phyloP scores from a whole-genome alignment of 2,797 vertebrate genomes.

The Fundulus diaphanus region DNA sequence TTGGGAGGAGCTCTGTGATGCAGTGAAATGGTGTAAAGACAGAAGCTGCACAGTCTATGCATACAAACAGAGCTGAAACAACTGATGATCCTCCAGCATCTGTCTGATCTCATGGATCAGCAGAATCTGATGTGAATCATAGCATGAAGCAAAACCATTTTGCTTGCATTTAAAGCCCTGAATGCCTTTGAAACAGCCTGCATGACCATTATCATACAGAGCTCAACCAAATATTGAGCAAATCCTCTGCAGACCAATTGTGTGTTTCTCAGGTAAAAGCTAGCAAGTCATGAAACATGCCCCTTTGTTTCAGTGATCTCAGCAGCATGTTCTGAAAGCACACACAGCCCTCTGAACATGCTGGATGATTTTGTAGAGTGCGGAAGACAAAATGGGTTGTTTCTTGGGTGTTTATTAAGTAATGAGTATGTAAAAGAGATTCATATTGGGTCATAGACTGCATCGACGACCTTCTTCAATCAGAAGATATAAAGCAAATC shows the following conservation, averaged over 20 bases:
- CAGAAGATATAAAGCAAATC: background rate
- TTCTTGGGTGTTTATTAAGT: background rate
- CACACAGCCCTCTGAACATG: background rate
- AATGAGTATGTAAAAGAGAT: background rate
- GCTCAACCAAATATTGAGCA: background rate
- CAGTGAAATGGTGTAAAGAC: no score
- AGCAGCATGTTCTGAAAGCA: background rate
- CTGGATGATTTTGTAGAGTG: no score
- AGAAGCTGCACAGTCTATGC: no score
- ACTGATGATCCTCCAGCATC: no score
- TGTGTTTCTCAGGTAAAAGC: background rate
- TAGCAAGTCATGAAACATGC: background rate
- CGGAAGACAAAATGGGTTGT: background rate
- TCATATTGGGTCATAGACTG: background rate
- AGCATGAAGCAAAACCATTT: background rate
- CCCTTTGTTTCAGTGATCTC: background rate
- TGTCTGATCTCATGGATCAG: background rate
- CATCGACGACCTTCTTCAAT: background rate
- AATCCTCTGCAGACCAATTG: background rate
- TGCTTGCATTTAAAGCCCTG: background rate
- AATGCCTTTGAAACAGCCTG: no score
- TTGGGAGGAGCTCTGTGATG: no score
- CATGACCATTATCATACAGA: background rate
- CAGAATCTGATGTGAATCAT: background rate
- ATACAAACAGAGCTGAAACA: no score